Evolutionary conservation across 2,113 vertebrate species (phyloP), one percentile per base, ranked within the genome.

Genomic region (Ochotona curzoniae): DNA sequence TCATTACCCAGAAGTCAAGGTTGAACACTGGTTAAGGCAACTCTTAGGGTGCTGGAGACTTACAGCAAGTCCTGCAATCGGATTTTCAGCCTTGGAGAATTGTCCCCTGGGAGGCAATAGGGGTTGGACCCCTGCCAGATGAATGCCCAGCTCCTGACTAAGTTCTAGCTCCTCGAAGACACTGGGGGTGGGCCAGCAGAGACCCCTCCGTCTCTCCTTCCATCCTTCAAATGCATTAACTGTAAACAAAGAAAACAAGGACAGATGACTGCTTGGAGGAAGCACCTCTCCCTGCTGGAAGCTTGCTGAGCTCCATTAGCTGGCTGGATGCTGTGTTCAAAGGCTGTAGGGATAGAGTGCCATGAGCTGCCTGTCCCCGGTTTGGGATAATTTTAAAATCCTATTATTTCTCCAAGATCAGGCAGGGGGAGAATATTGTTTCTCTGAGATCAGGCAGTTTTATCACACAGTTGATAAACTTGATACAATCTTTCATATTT

Each of bases 401-500:
- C 3, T 35, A 25, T 78, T 44, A 38, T 93, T 91, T 84, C 69
- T 83, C 67, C 63, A 60, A 89, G 75, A 66, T 87, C 61, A 81
- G 81, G 8, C 35, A 70, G 17, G 78, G 14, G 84, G 61, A 76
- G 21, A 63, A 81, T 78, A 44, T 91, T 83, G 54, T 76, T 49
- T 94, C 12, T 44, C 38, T 44, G 38, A 44, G 38, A 44, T 44
- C 38, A 44, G 38, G 38, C 8, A 85, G 84, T 47, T 63, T 90
- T 87, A 78, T 88, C 51, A 6, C 57, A 23, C 69, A 21, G 30
- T 67, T 92, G 73, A 82, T 82, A 90, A 84, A 84, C 12, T 7
- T 91, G 73, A 87, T 81, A 78, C 17, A 71, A 95, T 73, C 61
- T 86, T 93, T 93, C 44, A 87, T 64, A 79, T 20, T 17, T 81